A percentile compares a stretch with the other conserved stretches of the same genome.
Evolutionary conservation across 2,888 invertebrate species (phyloP).

Genomic region (Drosophila mercatorum): DNA sequence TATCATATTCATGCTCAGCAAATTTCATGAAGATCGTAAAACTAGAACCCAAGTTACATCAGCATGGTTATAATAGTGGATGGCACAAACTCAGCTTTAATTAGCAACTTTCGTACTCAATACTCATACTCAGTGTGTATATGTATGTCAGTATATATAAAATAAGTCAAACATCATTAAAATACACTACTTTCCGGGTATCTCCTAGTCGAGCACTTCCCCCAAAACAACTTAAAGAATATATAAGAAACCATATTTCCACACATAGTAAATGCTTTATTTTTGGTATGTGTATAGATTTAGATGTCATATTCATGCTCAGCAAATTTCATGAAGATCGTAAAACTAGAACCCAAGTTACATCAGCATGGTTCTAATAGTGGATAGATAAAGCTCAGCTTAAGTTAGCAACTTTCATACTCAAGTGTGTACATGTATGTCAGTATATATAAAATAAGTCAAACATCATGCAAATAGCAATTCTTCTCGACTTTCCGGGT

Average conservation of each 20-base stretch:
- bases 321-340: background rate
- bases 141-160: background rate
- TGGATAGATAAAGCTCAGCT: background rate
- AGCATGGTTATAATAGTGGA: background rate
- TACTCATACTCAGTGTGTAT: background rate
- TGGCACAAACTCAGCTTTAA: too few species aligned
- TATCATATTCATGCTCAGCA: background rate
- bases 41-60: background rate
- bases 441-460: too few species aligned
- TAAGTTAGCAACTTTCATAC: background rate
- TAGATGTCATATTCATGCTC: background rate
- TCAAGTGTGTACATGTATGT: background rate
- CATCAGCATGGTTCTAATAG: background rate
- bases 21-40: background rate
- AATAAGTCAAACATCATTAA: background rate
- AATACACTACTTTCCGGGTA: too few species aligned
- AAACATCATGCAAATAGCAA: too few species aligned
- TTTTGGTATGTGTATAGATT: background rate
- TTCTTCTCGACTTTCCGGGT: too few species aligned
- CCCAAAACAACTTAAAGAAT: too few species aligned
- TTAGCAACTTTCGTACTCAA: background rate
- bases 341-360: background rate
- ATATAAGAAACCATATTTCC: too few species aligned
- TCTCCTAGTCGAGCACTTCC: too few species aligned
- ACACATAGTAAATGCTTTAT: fast-evolving